Evolutionary conservation across 2,113 vertebrate genomes (phyloP).

Genomic region (Trichechus manatus): DNA sequence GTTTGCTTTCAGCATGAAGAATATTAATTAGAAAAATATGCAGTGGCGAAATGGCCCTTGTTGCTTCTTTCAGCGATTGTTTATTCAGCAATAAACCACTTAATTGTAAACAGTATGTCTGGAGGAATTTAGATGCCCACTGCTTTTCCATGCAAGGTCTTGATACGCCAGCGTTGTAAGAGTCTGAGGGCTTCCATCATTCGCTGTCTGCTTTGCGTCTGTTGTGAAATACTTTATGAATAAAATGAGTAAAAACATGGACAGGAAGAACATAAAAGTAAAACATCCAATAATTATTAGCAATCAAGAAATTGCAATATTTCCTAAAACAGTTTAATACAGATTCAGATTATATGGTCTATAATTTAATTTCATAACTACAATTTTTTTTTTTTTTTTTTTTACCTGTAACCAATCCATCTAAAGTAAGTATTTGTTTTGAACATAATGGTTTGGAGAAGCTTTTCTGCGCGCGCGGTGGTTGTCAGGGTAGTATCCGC

Average conservation of each 20-base stretch:
- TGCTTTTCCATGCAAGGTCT: slow-evolving; percentile 67
- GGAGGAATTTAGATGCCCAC: slow-evolving; percentile 70
- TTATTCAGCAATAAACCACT: slow-evolving; percentile 71
- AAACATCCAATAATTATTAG: slow-evolving; percentile 13
- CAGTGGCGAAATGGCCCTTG: neutral
- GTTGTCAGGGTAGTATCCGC: neutral
- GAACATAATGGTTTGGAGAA: neutral
- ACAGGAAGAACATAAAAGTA: slow-evolving; percentile 34
- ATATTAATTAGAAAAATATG: slow-evolving; percentile 81
- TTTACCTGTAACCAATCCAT: neutral
- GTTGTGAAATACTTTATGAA: slow-evolving; percentile 70
- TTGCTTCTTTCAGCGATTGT: slow-evolving; percentile 62
- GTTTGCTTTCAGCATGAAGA: slow-evolving; percentile 69
- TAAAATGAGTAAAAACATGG: slow-evolving; percentile 34
- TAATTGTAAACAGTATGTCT: slow-evolving; percentile 65
- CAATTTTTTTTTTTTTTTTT: neutral
- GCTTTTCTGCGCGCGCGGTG: neutral
- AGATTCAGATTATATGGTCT: neutral
- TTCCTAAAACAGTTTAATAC: slow-evolving; percentile 45
- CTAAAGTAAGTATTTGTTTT: neutral
- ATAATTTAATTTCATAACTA: slow-evolving; percentile 38
- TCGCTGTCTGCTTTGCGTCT: neutral
- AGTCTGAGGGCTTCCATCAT: slow-evolving; percentile 56
- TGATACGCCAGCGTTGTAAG: slow-evolving; percentile 9
- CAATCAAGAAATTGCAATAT: slow-evolving; percentile 59